A percentile compares a stretch with the other conserved stretches of the same genome.
Conservation (phyloP, 2,888 invertebrate species). For the Eupsilia transversa region DNA sequence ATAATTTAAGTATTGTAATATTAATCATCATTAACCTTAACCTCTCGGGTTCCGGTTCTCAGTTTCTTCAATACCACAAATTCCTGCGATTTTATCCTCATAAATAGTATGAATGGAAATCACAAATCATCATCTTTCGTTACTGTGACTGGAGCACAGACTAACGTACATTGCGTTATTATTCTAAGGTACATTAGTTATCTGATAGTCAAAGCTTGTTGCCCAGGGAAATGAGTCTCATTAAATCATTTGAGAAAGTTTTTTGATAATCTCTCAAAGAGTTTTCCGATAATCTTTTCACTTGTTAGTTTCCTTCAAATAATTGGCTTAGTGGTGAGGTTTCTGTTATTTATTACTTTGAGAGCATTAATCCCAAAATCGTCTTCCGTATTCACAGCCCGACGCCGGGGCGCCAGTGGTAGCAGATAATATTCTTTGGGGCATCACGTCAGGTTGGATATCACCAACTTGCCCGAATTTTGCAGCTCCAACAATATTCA, state of each 20-base stretch:
- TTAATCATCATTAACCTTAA: background rate
- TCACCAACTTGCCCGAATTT: conserved; percentile 66
- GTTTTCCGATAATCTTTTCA: background rate
- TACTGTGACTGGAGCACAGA: background rate
- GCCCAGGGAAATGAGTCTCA: background rate
- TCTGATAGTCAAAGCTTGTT: background rate
- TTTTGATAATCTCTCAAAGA: no score
- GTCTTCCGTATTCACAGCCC: conserved; percentile 73
- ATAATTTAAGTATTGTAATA: background rate
- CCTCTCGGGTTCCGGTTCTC: no score
- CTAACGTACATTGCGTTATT: background rate
- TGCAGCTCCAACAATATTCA: conserved; percentile 79
- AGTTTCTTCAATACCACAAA: background rate
- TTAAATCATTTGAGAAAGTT: background rate
- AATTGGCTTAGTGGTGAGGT: background rate
- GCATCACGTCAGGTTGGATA: conserved; percentile 85
- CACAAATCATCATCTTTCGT: background rate
- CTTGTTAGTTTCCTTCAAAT: background rate
- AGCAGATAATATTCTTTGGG: conserved; percentile 82
- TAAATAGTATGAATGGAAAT: background rate
- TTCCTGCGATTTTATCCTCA: background rate
- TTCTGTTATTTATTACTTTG: background rate
- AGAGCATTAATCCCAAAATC: background rate
- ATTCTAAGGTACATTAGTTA: no score
- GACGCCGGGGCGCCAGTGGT: conserved; percentile 85